These are phyloP conservation scores for Andrena bicolor DNA, from an alignment of 2,888 invertebrate species.

Conservation along the genomic window DNA sequence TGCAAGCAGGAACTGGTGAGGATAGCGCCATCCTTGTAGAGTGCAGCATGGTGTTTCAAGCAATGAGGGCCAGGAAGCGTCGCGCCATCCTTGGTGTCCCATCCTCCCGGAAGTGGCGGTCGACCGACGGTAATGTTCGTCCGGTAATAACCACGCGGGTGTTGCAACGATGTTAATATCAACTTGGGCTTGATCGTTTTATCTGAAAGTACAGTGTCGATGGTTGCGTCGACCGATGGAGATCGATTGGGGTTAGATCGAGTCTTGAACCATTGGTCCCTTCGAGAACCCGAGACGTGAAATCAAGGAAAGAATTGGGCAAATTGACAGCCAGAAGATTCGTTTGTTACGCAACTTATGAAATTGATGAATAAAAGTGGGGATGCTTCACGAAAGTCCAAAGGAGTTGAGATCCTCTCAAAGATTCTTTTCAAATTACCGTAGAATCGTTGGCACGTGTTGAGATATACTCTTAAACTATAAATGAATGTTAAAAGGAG, in stretches of 20 bases:
- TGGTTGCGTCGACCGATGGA: conserved; percentile 47
- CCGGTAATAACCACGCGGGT: conserved; percentile 81
- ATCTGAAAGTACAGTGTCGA: conserved; percentile 69
- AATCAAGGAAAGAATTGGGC: neutral
- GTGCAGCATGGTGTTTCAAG: conserved; percentile 90
- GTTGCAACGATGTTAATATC: conserved; percentile 75
- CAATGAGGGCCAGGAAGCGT: conserved; percentile 86
- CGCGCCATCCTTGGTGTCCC: conserved; percentile 84
- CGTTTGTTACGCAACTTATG: neutral
- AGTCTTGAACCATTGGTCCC: conserved; percentile 20
- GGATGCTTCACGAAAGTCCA: neutral
- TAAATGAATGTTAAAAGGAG: too few species aligned
- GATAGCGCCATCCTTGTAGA: conserved; percentile 88
- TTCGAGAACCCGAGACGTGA: neutral
- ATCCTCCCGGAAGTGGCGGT: conserved; percentile 83
- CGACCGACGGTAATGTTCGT: conserved; percentile 83
- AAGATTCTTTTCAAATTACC: too few species aligned
- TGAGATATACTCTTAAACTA: neutral
- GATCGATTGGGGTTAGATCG: conserved; percentile 25
- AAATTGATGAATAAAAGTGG: neutral
- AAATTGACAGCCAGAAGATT: too few species aligned
- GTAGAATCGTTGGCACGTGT: neutral
- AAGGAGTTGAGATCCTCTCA: neutral
- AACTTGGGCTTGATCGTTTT: conserved; percentile 76
- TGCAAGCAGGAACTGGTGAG: conserved; percentile 90